Evolutionary conservation across 2,797 vertebrate species (phyloP).

Genomic region (Taeniopygia guttata): DNA sequence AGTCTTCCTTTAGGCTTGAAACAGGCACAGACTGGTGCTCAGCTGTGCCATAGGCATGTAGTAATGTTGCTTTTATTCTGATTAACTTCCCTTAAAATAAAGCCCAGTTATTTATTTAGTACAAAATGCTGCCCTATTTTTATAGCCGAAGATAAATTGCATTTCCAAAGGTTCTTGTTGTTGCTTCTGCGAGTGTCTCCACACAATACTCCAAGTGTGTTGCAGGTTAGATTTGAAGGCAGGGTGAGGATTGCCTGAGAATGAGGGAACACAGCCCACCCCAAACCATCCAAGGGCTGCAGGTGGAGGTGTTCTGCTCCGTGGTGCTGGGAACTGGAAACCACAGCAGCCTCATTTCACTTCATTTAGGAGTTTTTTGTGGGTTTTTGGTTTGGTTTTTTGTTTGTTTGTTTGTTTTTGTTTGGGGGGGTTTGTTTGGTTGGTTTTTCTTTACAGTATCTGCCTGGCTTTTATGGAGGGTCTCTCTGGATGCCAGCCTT

Average conservation of each 20-base stretch:
- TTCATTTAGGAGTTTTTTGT: background rate
- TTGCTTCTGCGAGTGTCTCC: background rate
- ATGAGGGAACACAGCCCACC: background rate
- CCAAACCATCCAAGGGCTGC: background rate
- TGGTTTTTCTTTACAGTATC: background rate
- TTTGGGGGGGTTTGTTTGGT: no score
- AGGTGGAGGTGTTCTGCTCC: background rate
- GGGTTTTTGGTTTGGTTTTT: no score
- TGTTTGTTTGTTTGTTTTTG: no score
- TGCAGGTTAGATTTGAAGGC: background rate
- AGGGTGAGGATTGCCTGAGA: background rate
- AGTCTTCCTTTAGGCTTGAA: background rate
- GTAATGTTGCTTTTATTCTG: background rate
- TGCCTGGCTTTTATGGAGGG: background rate
- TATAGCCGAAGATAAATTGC: background rate
- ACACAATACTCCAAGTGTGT: background rate
- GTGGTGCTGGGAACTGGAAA: background rate
- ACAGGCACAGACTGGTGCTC: background rate
- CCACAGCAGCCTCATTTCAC: background rate
- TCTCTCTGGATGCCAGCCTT: background rate
- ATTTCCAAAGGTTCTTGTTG: background rate
- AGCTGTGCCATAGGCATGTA: background rate
- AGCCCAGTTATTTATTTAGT: background rate
- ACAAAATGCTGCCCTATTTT: background rate
- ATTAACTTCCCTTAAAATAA: background rate